Conservation (phyloP, 1,140 invertebrate species). For the Dufourea novaeangliae region DNA sequence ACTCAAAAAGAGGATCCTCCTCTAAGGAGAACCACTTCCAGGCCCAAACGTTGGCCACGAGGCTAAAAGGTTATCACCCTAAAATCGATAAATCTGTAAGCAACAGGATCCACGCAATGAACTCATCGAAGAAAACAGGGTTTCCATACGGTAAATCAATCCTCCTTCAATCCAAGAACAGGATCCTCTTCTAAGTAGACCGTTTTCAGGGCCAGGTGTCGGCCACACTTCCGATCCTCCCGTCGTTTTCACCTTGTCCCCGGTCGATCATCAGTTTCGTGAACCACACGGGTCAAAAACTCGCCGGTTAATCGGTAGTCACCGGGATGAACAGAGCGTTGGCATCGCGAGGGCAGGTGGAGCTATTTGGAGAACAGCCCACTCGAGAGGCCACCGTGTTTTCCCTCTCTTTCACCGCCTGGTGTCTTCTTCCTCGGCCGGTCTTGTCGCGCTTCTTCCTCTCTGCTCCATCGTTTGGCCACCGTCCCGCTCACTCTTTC, state of each 20-base stretch:
- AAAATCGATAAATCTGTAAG: too few relatives aligned
- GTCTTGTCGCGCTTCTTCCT: not conserved
- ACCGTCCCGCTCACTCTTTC: not conserved
- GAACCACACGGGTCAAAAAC: constrained; percentile 56
- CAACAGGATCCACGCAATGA: too few relatives aligned
- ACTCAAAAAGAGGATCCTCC: too few relatives aligned
- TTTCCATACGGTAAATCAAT: too few relatives aligned
- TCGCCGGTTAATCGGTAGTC: constrained; percentile 40
- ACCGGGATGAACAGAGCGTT: constrained; percentile 62
- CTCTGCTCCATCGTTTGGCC: not conserved
- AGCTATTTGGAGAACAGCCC: constrained; percentile 80
- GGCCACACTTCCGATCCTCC: not conserved
- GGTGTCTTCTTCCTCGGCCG: constrained; percentile 7
- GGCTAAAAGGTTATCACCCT: too few relatives aligned
- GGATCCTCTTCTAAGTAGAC: too few relatives aligned
- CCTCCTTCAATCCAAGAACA: too few relatives aligned
- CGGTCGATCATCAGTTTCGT: constrained; percentile 44
- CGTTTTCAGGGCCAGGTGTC: constrained; percentile 57
- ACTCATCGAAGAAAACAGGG: too few relatives aligned
- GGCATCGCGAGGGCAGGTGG: constrained; percentile 73
- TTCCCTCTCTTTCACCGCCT: constrained; percentile 41
- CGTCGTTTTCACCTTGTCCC: constrained; percentile 12
- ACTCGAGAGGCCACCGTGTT: constrained; percentile 71
- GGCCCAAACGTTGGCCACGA: too few relatives aligned
- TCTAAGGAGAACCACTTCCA: too few relatives aligned